phyloP scores from a whole-genome alignment of 2,797 vertebrate genomes.

The Diglossa cyanea region DNA sequence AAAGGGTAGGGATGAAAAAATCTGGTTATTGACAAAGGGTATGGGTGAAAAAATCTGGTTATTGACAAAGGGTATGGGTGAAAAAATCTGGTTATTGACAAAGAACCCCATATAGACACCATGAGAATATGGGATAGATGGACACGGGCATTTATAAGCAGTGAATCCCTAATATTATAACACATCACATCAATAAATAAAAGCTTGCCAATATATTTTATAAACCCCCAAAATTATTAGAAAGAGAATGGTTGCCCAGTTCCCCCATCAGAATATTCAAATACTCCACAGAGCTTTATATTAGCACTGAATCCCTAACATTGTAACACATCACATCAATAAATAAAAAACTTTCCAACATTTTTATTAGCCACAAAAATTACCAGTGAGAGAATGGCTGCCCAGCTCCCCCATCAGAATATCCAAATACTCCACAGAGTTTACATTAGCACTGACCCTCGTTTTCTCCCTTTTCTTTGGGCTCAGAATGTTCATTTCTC shows the following conservation, averaged over 20 bases:
- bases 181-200: neutral
- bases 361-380: neutral
- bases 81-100: accelerated
- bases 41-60: accelerated
- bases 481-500: neutral
- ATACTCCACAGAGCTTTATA: too few species aligned
- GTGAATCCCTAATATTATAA: accelerated
- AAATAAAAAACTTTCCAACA: neutral
- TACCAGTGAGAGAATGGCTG: neutral
- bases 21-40: too few species aligned
- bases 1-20: too few species aligned
- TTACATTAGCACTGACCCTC: accelerated
- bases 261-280: too few species aligned
- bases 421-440: neutral
- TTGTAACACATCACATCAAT: accelerated
- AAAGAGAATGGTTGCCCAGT: too few species aligned
- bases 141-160: neutral
- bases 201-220: neutral
- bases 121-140: neutral
- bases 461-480: too few species aligned
- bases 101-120: neutral
- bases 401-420: neutral
- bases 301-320: neutral
- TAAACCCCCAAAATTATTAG: too few species aligned
- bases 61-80: too few species aligned